Evolutionary conservation across 2,888 invertebrate species (phyloP).

Genomic region (Drosophila neonasuta): DNA sequence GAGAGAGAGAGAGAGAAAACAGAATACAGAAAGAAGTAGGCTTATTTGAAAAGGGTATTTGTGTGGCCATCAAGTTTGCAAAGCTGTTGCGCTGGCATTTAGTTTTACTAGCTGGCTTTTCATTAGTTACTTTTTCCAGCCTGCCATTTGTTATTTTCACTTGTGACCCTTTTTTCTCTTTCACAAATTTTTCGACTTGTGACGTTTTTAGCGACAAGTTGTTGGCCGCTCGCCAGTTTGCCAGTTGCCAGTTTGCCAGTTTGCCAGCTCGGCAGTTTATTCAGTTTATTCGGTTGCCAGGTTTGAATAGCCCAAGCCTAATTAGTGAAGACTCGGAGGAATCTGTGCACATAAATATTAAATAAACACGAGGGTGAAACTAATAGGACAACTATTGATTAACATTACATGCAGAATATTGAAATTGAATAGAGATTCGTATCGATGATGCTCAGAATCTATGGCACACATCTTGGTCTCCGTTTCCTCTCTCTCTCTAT

Average conservation of each 20-base stretch:
- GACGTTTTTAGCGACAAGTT: conserved; percentile 37
- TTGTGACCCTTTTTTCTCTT: conserved; percentile 27
- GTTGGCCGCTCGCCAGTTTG: conserved; percentile 35
- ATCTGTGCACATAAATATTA: neutral
- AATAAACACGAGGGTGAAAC: neutral
- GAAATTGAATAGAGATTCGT: neutral
- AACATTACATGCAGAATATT: neutral
- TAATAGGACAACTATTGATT: neutral
- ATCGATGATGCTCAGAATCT: neutral
- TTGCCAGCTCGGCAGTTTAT: neutral
- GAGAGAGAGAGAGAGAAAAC: too few species aligned
- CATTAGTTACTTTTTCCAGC: conserved; percentile 52
- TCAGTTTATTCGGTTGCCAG: conserved; percentile 17
- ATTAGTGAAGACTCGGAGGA: conserved; percentile 16
- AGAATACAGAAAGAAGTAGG: too few species aligned
- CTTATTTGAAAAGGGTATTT: neutral
- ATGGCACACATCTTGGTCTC: neutral
- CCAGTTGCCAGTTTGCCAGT: conserved; percentile 19
- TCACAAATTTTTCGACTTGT: conserved; percentile 28
- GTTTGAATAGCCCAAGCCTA: conserved; percentile 22
- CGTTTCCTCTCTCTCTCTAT: too few species aligned
- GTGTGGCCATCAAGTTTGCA: neutral
- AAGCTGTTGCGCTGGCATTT: neutral
- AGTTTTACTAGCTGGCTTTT: conserved; percentile 38
- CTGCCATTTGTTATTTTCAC: conserved; percentile 47